A percentile compares a stretch with the other conserved stretches of the same genome.
These are phyloP conservation scores for Diplodus sargus DNA, from an alignment of 2,797 vertebrate species.

Conservation along the genomic window DNA sequence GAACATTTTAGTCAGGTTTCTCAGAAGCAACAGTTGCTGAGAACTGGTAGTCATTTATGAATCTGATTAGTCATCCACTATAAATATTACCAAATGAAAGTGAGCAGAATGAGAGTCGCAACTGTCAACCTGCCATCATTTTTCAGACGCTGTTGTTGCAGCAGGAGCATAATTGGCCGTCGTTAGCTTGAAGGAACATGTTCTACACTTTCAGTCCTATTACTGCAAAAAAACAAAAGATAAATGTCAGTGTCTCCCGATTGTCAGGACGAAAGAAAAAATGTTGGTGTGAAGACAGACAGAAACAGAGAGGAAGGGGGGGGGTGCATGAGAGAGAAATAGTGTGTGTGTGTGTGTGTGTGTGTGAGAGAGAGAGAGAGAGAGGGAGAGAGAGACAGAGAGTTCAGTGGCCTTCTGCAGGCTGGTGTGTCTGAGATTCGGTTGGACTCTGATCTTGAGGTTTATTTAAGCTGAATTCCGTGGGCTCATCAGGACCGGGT, in stretches of 20 bases:
- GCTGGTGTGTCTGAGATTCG: conserved; percentile 76
- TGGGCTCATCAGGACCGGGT: conserved; percentile 84
- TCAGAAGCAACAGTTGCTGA: conserved; percentile 52
- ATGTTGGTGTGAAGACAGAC: conserved; percentile 33
- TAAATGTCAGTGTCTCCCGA: conserved; percentile 6
- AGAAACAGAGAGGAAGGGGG: conserved; percentile 27
- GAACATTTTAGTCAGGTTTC: conserved; percentile 47
- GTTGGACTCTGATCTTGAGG: conserved; percentile 84
- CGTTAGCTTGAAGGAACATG: conserved; percentile 20
- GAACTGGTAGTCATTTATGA: conserved; percentile 58
- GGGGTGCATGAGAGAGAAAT: conserved; percentile 21
- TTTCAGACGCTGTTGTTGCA: conserved; percentile 6
- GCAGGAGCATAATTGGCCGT: conserved; percentile 23
- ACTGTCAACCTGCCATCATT: conserved; percentile 36
- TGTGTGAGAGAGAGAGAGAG: conserved; percentile 37
- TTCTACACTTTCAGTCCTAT: conserved; percentile 6
- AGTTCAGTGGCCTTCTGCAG: conserved; percentile 75
- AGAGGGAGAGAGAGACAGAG: conserved; percentile 23
- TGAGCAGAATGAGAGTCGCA: conserved; percentile 54
- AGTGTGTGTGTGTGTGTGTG: not conserved
- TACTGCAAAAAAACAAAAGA: conserved; percentile 18
- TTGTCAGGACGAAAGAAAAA: conserved; percentile 32
- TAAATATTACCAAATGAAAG: conserved; percentile 68
- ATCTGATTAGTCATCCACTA: conserved; percentile 67
- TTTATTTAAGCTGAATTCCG: conserved; percentile 88